Conservation (phyloP, 2,797 vertebrate genomes). For the Choloepus didactylus region DNA sequence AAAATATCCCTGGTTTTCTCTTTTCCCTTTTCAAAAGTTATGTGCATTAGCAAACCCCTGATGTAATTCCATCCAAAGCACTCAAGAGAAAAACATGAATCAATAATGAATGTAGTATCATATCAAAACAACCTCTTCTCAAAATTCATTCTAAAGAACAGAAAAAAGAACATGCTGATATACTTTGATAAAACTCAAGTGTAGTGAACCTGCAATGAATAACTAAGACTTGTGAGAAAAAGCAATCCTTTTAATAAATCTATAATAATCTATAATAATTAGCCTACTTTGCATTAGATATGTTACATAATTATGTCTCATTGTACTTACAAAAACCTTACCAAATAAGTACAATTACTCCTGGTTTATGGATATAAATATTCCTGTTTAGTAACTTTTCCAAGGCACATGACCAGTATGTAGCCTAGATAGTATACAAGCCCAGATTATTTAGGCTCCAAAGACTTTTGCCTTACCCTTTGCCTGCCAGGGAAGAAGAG, state of each 20-base stretch:
- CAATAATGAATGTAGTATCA: constrained; percentile 40
- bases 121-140: not conserved
- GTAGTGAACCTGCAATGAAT: not conserved
- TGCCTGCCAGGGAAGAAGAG: not conserved
- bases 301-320: not conserved
- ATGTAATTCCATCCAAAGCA: not conserved
- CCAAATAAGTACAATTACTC: not conserved
- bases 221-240: not conserved
- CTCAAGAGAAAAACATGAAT: not conserved
- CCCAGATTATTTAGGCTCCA: not conserved
- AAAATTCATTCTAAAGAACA: constrained; percentile 48
- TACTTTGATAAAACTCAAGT: constrained; percentile 1
- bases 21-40: not conserved
- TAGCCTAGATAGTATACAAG: not conserved
- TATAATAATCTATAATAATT: not conserved
- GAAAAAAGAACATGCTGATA: not conserved
- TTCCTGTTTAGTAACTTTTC: not conserved
- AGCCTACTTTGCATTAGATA: not conserved
- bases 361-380: not conserved
- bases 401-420: not conserved
- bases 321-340: not conserved
- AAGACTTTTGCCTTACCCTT: not conserved
- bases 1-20: not conserved
- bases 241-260: not conserved
- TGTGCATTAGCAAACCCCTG: not conserved